Percentiles rank a stretch among this genome's conserved stretches.
These are phyloP conservation scores for Stomatorhinus ivindoensis DNA, from an alignment of 2,113 vertebrate species.

Conservation along the genomic window DNA sequence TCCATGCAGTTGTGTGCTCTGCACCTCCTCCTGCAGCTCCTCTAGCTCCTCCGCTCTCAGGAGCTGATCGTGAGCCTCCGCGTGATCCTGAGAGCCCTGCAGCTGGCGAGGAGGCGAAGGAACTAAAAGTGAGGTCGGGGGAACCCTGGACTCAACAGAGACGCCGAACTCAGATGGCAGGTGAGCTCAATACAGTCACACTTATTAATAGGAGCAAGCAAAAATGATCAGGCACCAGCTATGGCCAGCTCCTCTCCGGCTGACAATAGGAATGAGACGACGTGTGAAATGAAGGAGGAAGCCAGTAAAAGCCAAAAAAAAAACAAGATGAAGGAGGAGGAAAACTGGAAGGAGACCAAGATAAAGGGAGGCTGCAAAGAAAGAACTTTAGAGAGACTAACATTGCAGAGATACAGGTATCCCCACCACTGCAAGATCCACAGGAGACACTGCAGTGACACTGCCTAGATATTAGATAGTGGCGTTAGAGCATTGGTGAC, in stretches of 20 bases:
- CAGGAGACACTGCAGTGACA: neutral
- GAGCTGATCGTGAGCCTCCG: slow-evolving; percentile 63
- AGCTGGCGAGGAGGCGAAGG: slow-evolving; percentile 44
- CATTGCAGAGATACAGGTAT: neutral
- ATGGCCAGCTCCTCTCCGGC: neutral
- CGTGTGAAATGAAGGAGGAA: neutral
- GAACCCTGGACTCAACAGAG: too few relatives aligned
- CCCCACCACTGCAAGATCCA: neutral
- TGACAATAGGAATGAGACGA: neutral
- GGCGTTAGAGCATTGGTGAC: slow-evolving; percentile 6
- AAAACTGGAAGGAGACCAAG: neutral
- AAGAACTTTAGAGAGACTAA: neutral
- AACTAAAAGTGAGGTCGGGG: too few relatives aligned
- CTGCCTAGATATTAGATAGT: neutral
- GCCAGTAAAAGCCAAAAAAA: neutral
- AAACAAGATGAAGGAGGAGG: neutral
- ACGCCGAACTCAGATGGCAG: neutral
- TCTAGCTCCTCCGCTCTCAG: slow-evolving; percentile 55
- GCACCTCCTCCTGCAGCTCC: slow-evolving; percentile 55
- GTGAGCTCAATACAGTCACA: neutral
- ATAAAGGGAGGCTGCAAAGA: neutral
- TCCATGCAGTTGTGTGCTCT: slow-evolving; percentile 49
- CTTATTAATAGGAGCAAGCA: neutral
- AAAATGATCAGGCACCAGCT: neutral
- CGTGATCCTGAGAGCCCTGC: slow-evolving; percentile 51